These are phyloP conservation scores for Tridacna crocea DNA, from an alignment of 2,888 invertebrate species.

Conservation along the genomic window DNA sequence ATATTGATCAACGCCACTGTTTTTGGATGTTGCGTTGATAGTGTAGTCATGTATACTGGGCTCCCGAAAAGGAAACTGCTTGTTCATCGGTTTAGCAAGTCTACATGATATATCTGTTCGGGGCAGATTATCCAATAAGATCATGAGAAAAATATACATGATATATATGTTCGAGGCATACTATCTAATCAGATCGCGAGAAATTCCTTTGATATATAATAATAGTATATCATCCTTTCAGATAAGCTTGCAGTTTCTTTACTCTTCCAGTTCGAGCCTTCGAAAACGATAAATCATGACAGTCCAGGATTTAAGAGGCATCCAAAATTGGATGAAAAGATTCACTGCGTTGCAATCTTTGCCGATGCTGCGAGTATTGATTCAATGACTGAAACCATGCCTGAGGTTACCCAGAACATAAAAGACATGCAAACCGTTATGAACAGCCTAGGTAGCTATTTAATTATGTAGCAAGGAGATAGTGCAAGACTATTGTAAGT, in stretches of 20 bases:
- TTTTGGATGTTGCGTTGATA: too few relatives aligned
- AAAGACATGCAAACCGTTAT: constrained; percentile 42
- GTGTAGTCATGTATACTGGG: too few relatives aligned
- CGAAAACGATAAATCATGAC: not conserved
- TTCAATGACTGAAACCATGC: constrained; percentile 20
- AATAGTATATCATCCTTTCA: not conserved
- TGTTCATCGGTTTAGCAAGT: too few relatives aligned
- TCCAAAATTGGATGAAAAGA: constrained; percentile 24
- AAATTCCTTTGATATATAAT: not conserved
- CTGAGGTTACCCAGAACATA: constrained; percentile 37
- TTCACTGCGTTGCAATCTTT: constrained; percentile 32
- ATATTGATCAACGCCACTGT: too few relatives aligned
- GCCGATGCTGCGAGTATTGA: constrained; percentile 34
- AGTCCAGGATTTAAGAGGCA: constrained; percentile 33
- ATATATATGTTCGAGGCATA: too few relatives aligned
- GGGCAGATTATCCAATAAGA: too few relatives aligned
- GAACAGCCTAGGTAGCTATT: constrained; percentile 27
- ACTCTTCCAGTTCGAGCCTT: constrained; percentile 25
- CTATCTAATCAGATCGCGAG: too few relatives aligned
- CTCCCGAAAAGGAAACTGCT: too few relatives aligned
- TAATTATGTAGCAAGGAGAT: too few relatives aligned
- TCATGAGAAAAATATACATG: too few relatives aligned
- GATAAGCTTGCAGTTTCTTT: not conserved
- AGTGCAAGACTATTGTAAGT: too few relatives aligned
- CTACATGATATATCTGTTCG: too few relatives aligned